Conservation (phyloP, 2,888 invertebrate genomes). For the Phanerotoma sp. region DNA sequence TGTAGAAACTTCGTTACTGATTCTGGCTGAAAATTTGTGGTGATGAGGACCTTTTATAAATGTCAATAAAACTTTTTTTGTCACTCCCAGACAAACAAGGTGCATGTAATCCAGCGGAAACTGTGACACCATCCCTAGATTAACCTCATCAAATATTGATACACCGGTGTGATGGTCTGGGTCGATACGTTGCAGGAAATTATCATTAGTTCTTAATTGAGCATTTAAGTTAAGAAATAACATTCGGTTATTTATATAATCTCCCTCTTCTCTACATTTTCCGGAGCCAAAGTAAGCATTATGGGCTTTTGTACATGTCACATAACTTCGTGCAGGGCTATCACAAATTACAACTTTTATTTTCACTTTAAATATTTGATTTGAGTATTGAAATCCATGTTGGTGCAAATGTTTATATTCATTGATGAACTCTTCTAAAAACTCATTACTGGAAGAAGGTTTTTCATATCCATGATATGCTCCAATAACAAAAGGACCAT, state of each 20-base stretch:
- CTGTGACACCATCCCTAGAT: constrained; percentile 36
- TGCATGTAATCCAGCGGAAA: constrained; percentile 41
- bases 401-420: constrained; percentile 1
- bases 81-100: constrained; percentile 36
- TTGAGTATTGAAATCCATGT: background rate
- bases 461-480: constrained; percentile 1
- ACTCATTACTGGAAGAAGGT: background rate
- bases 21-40: too few relatives aligned
- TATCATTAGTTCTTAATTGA: constrained; percentile 1
- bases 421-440: constrained; percentile 6
- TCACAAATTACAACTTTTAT: constrained; percentile 8
- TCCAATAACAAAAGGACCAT: constrained; percentile 5
- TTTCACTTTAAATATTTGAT: background rate
- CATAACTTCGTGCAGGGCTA: background rate
- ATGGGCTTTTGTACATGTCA: constrained; percentile 8
- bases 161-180: constrained; percentile 4
- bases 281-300: constrained; percentile 1
- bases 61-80: constrained; percentile 36
- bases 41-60: too few relatives aligned
- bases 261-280: constrained; percentile 4
- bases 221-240: constrained; percentile 1
- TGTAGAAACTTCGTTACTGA: constrained; percentile 3
- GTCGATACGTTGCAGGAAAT: background rate
- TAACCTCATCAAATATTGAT: constrained; percentile 30
- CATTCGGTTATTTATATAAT: constrained; percentile 2